These are phyloP conservation scores for Rhynchonycteris naso DNA, from an alignment of 2,797 vertebrate genomes.

Conservation along the genomic window DNA sequence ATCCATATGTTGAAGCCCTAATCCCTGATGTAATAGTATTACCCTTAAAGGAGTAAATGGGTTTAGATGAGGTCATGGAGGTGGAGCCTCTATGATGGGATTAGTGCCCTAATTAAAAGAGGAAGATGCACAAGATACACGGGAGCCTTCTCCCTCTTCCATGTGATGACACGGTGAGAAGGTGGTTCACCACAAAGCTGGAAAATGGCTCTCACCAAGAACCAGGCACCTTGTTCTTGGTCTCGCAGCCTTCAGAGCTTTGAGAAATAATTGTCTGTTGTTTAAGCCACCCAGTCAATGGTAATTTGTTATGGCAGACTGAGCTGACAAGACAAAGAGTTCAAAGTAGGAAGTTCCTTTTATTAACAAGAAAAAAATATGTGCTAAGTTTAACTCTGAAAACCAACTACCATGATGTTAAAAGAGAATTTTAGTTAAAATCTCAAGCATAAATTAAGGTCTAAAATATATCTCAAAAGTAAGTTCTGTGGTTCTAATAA, in stretches of 20 bases:
- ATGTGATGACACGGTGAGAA: background rate
- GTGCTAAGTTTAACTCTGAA: background rate
- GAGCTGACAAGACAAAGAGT: background rate
- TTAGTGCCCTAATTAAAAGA: background rate
- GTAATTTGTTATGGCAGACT: background rate
- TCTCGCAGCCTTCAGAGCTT: background rate
- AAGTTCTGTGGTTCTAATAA: background rate
- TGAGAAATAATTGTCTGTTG: background rate
- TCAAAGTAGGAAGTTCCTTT: background rate
- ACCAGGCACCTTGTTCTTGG: background rate
- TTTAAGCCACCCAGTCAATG: background rate
- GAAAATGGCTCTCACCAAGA: background rate
- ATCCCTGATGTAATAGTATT: background rate
- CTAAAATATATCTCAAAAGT: background rate
- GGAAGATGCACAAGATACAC: background rate
- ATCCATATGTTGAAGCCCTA: background rate
- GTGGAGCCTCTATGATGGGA: background rate
- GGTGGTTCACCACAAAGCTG: background rate
- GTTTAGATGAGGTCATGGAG: background rate
- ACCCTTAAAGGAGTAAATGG: background rate
- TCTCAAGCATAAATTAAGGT: background rate
- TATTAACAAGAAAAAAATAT: constrained; percentile 4
- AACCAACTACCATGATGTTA: background rate
- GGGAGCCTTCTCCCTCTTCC: background rate
- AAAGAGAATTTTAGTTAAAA: background rate